These are phyloP conservation scores for Lasaia peninsularis DNA, from an alignment of 1,140 invertebrate species.

Conservation along the genomic window DNA sequence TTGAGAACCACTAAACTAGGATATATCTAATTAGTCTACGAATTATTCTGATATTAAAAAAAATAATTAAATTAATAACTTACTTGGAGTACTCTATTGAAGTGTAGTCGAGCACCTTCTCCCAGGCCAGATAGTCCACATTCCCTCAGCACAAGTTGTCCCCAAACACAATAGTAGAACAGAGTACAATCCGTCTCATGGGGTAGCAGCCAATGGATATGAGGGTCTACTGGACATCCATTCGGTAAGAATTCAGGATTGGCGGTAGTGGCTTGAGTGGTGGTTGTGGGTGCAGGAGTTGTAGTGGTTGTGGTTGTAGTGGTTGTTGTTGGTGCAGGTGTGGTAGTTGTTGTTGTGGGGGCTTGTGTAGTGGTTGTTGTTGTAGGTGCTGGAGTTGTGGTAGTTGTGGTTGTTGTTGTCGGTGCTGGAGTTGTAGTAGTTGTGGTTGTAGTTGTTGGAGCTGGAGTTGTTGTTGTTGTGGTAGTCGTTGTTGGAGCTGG, in stretches of 20 bases:
- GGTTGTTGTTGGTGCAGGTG: background rate
- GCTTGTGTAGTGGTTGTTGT: background rate
- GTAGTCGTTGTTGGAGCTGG: background rate
- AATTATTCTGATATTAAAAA: too few relatives aligned
- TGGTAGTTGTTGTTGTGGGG: background rate
- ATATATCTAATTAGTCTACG: too few relatives aligned
- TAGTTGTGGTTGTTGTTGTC: background rate
- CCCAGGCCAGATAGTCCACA: slow-evolving; percentile 60
- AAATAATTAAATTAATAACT: slow-evolving; percentile 8
- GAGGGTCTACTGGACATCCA: slow-evolving; percentile 43
- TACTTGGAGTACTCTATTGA: slow-evolving; percentile 69
- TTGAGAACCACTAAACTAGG: background rate
- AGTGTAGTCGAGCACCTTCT: slow-evolving; percentile 58
- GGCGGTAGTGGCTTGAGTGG: slow-evolving; percentile 2
- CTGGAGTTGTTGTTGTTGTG: background rate
- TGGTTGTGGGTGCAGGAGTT: background rate
- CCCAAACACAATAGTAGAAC: slow-evolving; percentile 80
- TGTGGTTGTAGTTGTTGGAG: background rate
- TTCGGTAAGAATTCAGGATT: slow-evolving; percentile 32
- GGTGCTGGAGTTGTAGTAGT: background rate
- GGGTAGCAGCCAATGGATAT: slow-evolving; percentile 58
- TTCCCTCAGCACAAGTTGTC: slow-evolving; percentile 55
- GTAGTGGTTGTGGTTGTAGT: background rate
- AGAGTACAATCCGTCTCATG: slow-evolving; percentile 74
- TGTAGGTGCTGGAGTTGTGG: background rate